Evolutionary conservation across 2,888 invertebrate genomes (phyloP).

Genomic region (Sicus ferrugineus): DNA sequence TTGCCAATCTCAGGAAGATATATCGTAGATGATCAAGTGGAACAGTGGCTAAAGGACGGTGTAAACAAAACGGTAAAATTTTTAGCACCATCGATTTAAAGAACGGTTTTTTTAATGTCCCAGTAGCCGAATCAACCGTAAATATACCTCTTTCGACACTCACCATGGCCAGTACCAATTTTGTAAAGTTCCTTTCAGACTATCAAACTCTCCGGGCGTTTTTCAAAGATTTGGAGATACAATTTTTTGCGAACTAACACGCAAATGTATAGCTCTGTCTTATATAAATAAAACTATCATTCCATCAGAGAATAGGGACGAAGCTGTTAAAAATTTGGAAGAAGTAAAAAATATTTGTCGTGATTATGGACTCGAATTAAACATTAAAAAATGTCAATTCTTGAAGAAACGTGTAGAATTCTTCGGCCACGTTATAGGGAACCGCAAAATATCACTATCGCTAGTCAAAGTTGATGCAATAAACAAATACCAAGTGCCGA

Average conservation of each 20-base stretch:
- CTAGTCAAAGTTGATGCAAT: slow-evolving; percentile 20
- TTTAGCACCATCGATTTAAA: slow-evolving; percentile 52
- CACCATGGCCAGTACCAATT: slow-evolving; percentile 52
- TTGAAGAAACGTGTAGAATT: slow-evolving; percentile 7
- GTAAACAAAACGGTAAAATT: slow-evolving; percentile 44
- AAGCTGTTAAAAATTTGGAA: slow-evolving; percentile 35
- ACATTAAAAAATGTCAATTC: slow-evolving; percentile 35
- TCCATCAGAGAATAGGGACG: slow-evolving; percentile 34
- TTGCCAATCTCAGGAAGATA: no score
- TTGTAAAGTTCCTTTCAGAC: slow-evolving; percentile 56
- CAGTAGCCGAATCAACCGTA: slow-evolving; percentile 43
- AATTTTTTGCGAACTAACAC: slow-evolving; percentile 39
- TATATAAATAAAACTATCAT: slow-evolving; percentile 42
- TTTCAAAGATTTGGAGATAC: slow-evolving; percentile 49
- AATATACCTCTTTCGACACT: slow-evolving; percentile 53
- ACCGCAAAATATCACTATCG: slow-evolving; percentile 13
- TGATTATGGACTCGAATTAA: slow-evolving; percentile 38
- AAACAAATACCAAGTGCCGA: slow-evolving; percentile 8
- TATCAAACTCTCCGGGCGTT: slow-evolving; percentile 50
- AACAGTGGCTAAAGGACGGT: slow-evolving; percentile 38
- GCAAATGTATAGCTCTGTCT: slow-evolving; percentile 33
- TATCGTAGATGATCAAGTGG: slow-evolving; percentile 36
- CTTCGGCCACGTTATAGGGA: slow-evolving; percentile 20
- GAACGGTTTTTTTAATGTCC: slow-evolving; percentile 57
- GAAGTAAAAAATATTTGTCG: slow-evolving; percentile 18